Conservation (phyloP, 1,140 invertebrate species). For the Apis florea region DNA sequence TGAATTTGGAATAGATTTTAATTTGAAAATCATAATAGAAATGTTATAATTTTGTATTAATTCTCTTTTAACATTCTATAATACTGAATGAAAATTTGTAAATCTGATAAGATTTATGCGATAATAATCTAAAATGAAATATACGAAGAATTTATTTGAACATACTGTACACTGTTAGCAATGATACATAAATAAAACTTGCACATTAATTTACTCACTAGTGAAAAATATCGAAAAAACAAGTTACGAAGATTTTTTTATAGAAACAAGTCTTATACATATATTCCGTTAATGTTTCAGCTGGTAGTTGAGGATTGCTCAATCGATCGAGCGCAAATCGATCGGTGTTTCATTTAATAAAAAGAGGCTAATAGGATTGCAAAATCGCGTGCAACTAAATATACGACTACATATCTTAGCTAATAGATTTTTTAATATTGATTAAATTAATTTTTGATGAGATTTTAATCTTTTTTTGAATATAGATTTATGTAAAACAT, state of each 20-base stretch:
- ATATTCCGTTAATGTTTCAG: background rate
- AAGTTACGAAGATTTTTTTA: background rate
- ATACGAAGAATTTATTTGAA: no score
- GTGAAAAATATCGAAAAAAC: background rate
- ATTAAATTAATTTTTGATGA: background rate
- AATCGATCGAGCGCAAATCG: background rate
- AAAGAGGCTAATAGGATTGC: slow-evolving; percentile 10
- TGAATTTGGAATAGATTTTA: no score
- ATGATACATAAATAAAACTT: no score
- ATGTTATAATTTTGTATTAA: no score
- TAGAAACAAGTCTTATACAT: background rate
- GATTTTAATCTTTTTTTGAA: background rate
- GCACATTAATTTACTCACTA: background rate
- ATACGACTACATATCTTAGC: background rate
- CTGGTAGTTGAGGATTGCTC: background rate
- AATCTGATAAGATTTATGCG: no score
- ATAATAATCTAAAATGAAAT: no score
- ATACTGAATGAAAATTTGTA: no score
- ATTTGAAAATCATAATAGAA: no score
- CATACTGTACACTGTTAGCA: no score
- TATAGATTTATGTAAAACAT: no score
- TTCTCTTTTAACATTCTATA: no score
- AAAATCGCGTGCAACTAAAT: slow-evolving; percentile 10
- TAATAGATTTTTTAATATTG: background rate
- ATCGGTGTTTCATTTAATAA: background rate